Base-by-base conservation (phyloP, 2,888 invertebrate species). In the Drosophila engyochracea region DNA sequence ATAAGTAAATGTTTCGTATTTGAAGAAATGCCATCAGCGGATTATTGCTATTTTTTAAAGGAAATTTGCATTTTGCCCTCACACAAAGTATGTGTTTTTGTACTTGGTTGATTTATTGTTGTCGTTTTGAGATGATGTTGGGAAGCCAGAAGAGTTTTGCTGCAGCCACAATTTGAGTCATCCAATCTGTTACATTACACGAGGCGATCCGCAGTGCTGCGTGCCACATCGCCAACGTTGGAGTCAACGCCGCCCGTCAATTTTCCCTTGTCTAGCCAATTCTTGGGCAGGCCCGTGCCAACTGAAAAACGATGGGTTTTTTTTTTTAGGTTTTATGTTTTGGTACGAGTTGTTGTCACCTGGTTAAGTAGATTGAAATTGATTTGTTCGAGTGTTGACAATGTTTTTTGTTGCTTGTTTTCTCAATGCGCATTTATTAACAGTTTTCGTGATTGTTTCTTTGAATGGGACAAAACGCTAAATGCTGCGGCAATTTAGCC, bases 1-100 rank as follows among this genome's bases (percentile, higher is more conserved):
- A 78, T 90, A 90, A 88, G 89, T 85, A 74, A 81, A 83, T 88
- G 89, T 90, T 88, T 87, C 86, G 81, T 83, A 87, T 76, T 83
- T 79, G 79, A 75, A 71, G 63, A 72, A 58, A 73, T 69, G 68
- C 61, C 79, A 61, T 62, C 49, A 28, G 39, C 10, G 14, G 37
- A 41, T 58, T 74, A 41, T 55, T 63, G 28, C 53, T 58, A 19
- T 59, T 39, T 39, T 57, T n/a, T 5, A 5, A 49, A 22, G 41
- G 14, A 47, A 59, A 55, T 55, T 70, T 70, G 35, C 59, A 33
- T 30, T 14, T 4, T 19, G 47, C 49, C 59, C 47, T 35, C 16
- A n/a, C 16, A 59, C 54, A 39, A 53, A 31, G 25, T 35, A 54
- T 66, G 59, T 61, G 49, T 65, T 58, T 75, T 83, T 87, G 79